Percentiles rank a stretch among this genome's conserved stretches.
Conservation (phyloP, 2,888 invertebrate genomes). For the Linnaemya vulpina region DNA sequence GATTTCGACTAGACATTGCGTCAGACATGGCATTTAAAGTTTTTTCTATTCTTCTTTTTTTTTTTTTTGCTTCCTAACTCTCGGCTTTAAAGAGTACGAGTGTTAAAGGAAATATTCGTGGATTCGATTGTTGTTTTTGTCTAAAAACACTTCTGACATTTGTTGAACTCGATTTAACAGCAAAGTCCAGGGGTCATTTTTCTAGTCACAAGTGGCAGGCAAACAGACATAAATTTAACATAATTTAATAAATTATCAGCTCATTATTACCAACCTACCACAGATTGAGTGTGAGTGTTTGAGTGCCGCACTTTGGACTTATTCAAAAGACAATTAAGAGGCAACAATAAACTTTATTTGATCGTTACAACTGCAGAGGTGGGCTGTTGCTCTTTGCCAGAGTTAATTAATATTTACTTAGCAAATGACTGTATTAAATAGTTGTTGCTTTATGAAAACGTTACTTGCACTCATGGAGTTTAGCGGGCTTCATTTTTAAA, state of each 20-base stretch:
- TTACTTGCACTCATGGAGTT: too few species aligned
- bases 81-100: constrained; percentile 26
- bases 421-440: too few species aligned
- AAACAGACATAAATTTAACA: background rate
- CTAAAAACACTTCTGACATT: constrained; percentile 55
- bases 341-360: constrained; percentile 32
- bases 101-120: background rate
- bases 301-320: background rate
- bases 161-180: constrained; percentile 49
- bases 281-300: constrained; percentile 5
- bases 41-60: constrained; percentile 2
- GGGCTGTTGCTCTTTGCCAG: background rate
- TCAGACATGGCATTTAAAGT: constrained; percentile 55
- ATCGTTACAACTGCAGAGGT: constrained; percentile 30
- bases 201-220: constrained; percentile 10
- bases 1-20: constrained; percentile 62
- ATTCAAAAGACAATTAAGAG: constrained; percentile 40
- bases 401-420: constrained; percentile 30
- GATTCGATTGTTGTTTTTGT: constrained; percentile 2
- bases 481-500: too few species aligned
- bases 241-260: constrained; percentile 42
- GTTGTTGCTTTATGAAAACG: too few species aligned
- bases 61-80: background rate
- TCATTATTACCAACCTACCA: constrained; percentile 24
- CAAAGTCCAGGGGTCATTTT: constrained; percentile 33